Evolutionary conservation across 2,888 invertebrate species (phyloP).

Genomic region (Spialia ferax): DNA sequence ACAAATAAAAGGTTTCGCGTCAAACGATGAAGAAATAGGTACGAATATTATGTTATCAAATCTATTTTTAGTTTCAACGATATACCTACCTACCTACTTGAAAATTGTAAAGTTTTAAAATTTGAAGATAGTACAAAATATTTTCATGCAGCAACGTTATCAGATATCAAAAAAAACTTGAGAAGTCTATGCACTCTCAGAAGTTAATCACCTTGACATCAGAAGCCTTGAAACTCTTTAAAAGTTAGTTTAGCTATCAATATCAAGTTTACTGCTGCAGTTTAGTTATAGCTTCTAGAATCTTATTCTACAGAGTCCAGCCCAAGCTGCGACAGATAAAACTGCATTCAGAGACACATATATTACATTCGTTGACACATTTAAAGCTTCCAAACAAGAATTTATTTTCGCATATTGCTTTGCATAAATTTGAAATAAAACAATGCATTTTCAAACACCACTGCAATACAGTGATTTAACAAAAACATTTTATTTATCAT

Average conservation of each 20-base stretch:
- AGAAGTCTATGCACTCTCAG: not conserved
- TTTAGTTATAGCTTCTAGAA: not conserved
- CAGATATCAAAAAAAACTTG: too few relatives aligned
- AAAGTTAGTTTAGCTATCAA: not conserved
- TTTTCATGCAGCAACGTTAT: too few relatives aligned
- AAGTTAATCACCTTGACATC: not conserved
- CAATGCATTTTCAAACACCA: not conserved
- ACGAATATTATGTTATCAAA: too few relatives aligned
- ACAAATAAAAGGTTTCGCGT: too few relatives aligned
- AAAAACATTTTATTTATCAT: not conserved
- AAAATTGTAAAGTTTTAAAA: too few relatives aligned
- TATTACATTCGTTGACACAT: conserved; percentile 1
- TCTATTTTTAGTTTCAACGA: too few relatives aligned
- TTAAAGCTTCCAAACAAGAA: conserved; percentile 3
- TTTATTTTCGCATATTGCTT: not conserved
- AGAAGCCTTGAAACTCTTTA: not conserved
- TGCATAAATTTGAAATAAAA: not conserved
- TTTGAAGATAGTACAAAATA: too few relatives aligned
- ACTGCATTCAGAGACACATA: not conserved
- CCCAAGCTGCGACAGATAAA: not conserved
- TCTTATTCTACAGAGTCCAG: not conserved
- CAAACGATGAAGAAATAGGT: too few relatives aligned
- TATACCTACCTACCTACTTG: too few relatives aligned
- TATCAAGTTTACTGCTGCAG: not conserved
- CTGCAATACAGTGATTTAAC: not conserved